These are phyloP conservation scores for Myotis myotis DNA, from an alignment of 2,797 vertebrate species.

Conservation along the genomic window DNA sequence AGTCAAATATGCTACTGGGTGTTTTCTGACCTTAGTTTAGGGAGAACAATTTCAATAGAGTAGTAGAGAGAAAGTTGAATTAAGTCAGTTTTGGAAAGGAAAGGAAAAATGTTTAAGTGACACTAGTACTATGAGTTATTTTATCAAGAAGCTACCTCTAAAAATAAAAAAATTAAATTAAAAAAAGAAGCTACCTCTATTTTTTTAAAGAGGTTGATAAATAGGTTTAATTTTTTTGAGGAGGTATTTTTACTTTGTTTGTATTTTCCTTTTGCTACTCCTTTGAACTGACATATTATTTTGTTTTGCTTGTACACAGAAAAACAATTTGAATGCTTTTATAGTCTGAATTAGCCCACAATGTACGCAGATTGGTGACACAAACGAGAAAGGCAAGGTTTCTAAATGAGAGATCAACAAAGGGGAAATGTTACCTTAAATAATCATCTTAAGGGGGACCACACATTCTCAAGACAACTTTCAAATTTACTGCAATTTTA, in stretches of 20 bases:
- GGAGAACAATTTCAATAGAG: neutral
- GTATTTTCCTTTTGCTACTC: neutral
- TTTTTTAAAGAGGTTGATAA: neutral
- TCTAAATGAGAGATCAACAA: neutral
- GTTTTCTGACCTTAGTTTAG: neutral
- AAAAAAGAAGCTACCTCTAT: neutral
- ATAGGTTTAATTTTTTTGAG: neutral
- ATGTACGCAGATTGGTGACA: neutral
- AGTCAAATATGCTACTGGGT: neutral
- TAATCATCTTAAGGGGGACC: neutral
- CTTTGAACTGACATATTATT: neutral
- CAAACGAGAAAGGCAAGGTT: neutral
- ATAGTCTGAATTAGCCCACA: neutral
- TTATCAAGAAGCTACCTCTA: neutral
- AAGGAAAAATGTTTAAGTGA: neutral
- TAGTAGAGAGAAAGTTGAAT: neutral
- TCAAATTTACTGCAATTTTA: neutral
- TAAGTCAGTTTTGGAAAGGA: neutral
- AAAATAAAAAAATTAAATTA: no score
- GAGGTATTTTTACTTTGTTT: conserved; percentile 5
- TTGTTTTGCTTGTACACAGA: neutral
- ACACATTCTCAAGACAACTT: neutral
- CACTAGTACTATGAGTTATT: neutral
- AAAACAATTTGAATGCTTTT: neutral
- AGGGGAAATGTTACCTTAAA: neutral